Evolutionary conservation across 2,888 invertebrate species (phyloP), one percentile per base, ranked within the genome.

Genomic region (Nomada ferruginata): DNA sequence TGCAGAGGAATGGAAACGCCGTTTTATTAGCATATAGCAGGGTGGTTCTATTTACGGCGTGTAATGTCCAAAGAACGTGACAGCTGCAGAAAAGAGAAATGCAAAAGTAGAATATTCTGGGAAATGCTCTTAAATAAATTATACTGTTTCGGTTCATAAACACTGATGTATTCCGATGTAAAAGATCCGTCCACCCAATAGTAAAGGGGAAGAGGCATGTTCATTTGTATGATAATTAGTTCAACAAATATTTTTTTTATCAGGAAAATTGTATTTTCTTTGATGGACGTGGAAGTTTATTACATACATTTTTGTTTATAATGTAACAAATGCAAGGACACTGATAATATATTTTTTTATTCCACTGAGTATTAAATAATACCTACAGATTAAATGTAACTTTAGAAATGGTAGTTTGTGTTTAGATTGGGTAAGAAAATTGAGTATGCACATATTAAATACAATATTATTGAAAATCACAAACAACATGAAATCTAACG

Each of bases 21-120:
- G 29, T 59, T 59, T 44, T 47, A 59, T 69, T 69, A 69, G 69
- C 69, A 66, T 53, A 36, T 15, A 36, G 42, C n/a, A 23, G 44
- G 23, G 20, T 26, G 29, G 7, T 57, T 57, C 26, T 69, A 57
- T 69, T 69, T 69, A 42, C 18, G 23, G 55, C 23, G 11, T 18
- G 68, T 11, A n/a, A 18, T 11, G 68, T 57, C 55, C 23, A 23
- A 26, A 36, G 68, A 44, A 69, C 26, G 53, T 53, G 15, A 42
- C 66, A 53, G 53, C 2, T 7, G 13, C 42, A 5, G 55, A 10
- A 44, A 64, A 50, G 50, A 18, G 18, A 64, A 50, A 64, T 15
- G 36, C 36, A 1, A 15, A n/a, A 42, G 20, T 53, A 15, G 42
- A 42, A n/a, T n/a, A 20, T 23, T n/a, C 15, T 13, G 59, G 57